A percentile compares a stretch with the other conserved stretches of the same genome.
These are phyloP conservation scores for Trichogramma evanescens DNA, from an alignment of 2,888 invertebrate genomes.

Conservation along the genomic window DNA sequence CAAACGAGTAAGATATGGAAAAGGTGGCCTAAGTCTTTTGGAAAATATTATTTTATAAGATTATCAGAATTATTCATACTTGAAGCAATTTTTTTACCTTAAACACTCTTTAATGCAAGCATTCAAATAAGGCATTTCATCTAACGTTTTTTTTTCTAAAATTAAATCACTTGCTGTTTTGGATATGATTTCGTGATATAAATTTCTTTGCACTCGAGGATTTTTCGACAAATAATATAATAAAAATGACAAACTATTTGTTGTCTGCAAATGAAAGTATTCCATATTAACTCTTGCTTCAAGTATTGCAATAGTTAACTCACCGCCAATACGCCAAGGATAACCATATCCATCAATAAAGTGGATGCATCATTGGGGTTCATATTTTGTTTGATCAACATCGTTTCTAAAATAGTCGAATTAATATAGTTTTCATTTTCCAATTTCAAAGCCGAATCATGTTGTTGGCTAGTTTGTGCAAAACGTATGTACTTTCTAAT, in stretches of 20 bases:
- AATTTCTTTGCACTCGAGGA: constrained; percentile 56
- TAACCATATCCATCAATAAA: constrained; percentile 58
- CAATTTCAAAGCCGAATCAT: constrained; percentile 27
- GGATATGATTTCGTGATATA: constrained; percentile 56
- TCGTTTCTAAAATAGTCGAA: constrained; percentile 50
- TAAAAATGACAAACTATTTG: constrained; percentile 57
- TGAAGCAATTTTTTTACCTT: constrained; percentile 44
- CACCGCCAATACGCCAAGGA: constrained; percentile 62
- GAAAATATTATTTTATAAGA: background rate
- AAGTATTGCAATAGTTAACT: constrained; percentile 18
- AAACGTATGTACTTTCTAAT: constrained; percentile 56
- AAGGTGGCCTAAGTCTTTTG: constrained; percentile 52
- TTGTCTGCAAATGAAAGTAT: constrained; percentile 46
- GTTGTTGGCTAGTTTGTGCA: background rate
- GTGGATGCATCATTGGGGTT: constrained; percentile 58
- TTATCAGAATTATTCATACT: background rate
- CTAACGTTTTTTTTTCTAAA: constrained; percentile 34
- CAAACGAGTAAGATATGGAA: constrained; percentile 58
- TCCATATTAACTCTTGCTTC: background rate
- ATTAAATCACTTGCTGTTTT: constrained; percentile 39
- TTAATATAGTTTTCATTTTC: background rate
- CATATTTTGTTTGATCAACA: constrained; percentile 54
- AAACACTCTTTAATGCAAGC: constrained; percentile 61
- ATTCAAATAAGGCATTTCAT: constrained; percentile 52
- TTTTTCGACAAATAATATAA: constrained; percentile 63